phyloP scores from a whole-genome alignment of 1,140 invertebrate genomes.

The Eupristina koningsbergeri region DNA sequence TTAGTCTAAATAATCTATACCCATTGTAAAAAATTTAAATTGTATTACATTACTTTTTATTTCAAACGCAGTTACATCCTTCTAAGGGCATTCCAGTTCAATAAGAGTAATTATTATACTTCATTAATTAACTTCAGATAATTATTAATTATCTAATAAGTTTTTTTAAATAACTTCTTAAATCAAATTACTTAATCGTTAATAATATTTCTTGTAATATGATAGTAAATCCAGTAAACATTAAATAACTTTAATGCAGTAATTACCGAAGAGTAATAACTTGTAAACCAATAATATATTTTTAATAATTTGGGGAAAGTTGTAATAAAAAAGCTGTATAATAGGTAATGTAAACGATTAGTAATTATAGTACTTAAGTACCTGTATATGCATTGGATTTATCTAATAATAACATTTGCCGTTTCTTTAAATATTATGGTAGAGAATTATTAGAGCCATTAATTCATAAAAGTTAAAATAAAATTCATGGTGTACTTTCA shows the following conservation, averaged over 20 bases:
- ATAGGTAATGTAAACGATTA: background rate
- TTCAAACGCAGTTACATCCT: too few species aligned
- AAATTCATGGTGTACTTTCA: background rate
- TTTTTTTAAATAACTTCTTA: background rate
- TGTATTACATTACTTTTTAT: too few species aligned
- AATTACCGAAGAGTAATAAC: background rate
- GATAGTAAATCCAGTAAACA: background rate
- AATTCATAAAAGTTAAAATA: background rate
- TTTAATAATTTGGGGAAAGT: background rate
- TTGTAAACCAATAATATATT: background rate
- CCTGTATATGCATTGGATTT: background rate
- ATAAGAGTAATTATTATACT: too few species aligned
- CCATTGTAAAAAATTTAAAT: too few species aligned
- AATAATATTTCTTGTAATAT: background rate
- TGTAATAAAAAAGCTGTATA: background rate
- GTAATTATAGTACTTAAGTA: background rate
- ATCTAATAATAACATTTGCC: background rate
- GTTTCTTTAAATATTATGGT: background rate
- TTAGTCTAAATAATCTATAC: too few species aligned
- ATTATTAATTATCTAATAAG: background rate
- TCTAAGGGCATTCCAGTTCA: too few species aligned
- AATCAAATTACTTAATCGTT: background rate
- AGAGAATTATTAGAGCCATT: background rate
- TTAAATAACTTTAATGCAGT: conserved; percentile 7
- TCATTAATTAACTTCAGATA: background rate